These are phyloP conservation scores for Pholis gunnellus DNA, from an alignment of 2,113 vertebrate genomes.

Conservation along the genomic window DNA sequence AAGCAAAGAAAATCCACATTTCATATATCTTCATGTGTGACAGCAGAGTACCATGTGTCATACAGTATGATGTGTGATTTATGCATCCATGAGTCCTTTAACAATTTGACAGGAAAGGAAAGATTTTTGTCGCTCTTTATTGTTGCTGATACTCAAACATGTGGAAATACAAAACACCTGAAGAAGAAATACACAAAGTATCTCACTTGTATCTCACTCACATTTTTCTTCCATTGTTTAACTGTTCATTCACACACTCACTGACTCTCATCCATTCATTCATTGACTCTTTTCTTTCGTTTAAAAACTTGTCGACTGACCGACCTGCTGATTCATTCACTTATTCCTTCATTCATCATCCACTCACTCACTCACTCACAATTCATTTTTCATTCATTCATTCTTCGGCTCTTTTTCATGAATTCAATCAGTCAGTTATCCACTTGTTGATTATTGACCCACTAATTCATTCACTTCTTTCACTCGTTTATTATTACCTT, in stretches of 20 bases:
- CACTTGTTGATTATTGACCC: neutral
- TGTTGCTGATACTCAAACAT: neutral
- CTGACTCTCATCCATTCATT: conserved; percentile 3
- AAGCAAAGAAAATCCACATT: neutral
- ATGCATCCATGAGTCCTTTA: neutral
- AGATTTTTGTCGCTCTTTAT: neutral
- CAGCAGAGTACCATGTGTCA: neutral
- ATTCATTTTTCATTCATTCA: neutral
- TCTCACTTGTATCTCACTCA: neutral
- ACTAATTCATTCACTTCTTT: neutral
- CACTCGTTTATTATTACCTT: too few species aligned
- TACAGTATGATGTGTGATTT: neutral
- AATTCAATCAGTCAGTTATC: neutral
- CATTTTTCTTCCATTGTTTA: neutral
- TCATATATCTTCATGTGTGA: neutral
- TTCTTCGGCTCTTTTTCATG: neutral
- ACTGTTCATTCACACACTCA: too few species aligned
- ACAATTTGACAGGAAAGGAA: neutral
- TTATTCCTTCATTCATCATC: conserved; percentile 3
- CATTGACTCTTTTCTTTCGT: conserved; percentile 5
- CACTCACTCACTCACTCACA: neutral
- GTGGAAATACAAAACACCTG: neutral
- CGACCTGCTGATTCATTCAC: neutral
- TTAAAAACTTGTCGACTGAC: neutral
- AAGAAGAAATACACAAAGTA: neutral